These are phyloP conservation scores for Ia io DNA, from an alignment of 2,113 vertebrate genomes.

Conservation along the genomic window DNA sequence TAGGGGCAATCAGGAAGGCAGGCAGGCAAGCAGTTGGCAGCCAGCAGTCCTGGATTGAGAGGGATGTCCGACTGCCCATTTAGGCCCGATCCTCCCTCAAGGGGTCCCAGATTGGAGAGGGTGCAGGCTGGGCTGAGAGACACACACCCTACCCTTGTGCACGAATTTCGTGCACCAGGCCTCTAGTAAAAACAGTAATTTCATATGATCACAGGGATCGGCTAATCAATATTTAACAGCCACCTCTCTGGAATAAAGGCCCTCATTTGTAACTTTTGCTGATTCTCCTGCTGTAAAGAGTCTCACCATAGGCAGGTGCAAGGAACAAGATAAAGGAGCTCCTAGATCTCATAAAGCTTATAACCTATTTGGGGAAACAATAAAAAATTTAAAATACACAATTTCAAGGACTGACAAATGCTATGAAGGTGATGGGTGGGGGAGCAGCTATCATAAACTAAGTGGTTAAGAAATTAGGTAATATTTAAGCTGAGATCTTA, in stretches of 20 bases:
- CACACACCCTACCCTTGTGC: too few species aligned
- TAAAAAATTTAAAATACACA: not conserved
- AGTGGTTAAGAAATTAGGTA: not conserved
- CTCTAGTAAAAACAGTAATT: not conserved
- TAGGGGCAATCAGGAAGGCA: too few species aligned
- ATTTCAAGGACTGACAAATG: not conserved
- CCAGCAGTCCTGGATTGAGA: too few species aligned
- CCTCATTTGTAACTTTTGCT: not conserved
- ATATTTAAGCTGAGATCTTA: slow-evolving; percentile 10
- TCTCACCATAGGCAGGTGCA: not conserved
- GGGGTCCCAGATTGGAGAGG: too few species aligned
- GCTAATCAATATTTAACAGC: not conserved
- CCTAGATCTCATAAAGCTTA: not conserved
- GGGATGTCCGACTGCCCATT: too few species aligned
- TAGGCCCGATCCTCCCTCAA: too few species aligned
- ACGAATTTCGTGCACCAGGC: too few species aligned
- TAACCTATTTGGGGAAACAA: not conserved
- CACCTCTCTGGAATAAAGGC: not conserved
- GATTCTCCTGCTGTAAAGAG: not conserved
- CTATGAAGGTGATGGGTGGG: not conserved
- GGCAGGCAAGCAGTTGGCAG: too few species aligned
- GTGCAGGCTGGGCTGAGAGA: too few species aligned
- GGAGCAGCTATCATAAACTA: not conserved
- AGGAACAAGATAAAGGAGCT: not conserved
- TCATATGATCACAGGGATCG: not conserved